phyloP scores from a whole-genome alignment of 1,140 invertebrate genomes.

The Micrasema longulum region DNA sequence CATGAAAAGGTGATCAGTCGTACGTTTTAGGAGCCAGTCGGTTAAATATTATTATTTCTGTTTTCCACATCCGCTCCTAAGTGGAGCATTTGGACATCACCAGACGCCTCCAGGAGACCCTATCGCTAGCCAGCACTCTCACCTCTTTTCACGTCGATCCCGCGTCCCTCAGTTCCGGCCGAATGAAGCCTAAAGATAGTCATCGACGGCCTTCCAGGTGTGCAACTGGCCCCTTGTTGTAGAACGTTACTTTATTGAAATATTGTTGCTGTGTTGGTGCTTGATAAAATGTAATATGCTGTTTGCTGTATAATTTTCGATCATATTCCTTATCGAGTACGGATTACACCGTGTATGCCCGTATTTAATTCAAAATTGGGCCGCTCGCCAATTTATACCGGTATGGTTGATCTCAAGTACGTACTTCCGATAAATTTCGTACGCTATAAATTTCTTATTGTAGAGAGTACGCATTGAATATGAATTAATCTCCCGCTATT shows the following conservation, averaged over 20 bases:
- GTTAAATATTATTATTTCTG: background rate
- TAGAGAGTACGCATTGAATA: slow-evolving; percentile 16
- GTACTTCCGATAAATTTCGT: background rate
- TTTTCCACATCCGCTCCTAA: no score
- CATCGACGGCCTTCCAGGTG: background rate
- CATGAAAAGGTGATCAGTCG: background rate
- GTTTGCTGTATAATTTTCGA: background rate
- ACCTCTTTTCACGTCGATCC: no score
- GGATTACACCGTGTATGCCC: background rate
- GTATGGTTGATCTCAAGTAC: no score
- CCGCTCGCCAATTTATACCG: no score
- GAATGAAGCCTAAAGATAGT: no score
- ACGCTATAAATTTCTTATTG: background rate
- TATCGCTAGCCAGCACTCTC: no score
- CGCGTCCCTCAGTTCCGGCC: background rate
- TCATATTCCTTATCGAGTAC: background rate
- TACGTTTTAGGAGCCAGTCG: background rate
- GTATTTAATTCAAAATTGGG: background rate
- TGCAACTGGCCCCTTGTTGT: background rate
- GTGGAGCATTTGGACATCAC: no score
- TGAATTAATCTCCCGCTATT: slow-evolving; percentile 11
- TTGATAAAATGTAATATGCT: background rate
- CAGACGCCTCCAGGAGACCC: no score
- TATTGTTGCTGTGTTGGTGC: no score
- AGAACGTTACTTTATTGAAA: no score